Base-by-base conservation (phyloP, 2,888 invertebrate species). In the Trilocha varians region DNA sequence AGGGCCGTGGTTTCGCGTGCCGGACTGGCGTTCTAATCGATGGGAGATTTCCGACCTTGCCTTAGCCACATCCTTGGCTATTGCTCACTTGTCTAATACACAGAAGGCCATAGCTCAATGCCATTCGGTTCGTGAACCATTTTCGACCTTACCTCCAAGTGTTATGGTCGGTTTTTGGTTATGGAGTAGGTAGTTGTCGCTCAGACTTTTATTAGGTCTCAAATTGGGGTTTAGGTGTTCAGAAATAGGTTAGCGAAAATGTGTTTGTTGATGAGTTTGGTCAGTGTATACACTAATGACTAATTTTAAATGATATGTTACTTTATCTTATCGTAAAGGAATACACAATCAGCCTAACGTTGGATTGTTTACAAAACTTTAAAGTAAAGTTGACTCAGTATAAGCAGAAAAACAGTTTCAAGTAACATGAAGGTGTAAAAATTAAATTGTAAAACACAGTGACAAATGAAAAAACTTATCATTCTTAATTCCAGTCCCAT, bases 21-120 rank as follows among this genome's bases (percentile, higher is more conserved):
- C 62, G 47, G 54, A 47, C 53, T 54, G 62, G 58, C 59, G 58
- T 50, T 39, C 40, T 69, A 82, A 83, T 83, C 80, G 84, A 83
- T 83, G 79, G 59, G 72, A 79, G 79, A 83, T 79, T 77, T 75
- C 55, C 70, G 78, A 80, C 85, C 84, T 85, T 84, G 79, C 65
- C 62, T 70, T 57, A 60, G 33, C 34, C 34, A 65, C 65, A 78
- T 78, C 80, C 79, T 79, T 78, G 74, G 65, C 43, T 59, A 65
- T 52, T 59, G 63, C 68, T 71, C 67, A 74, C 71, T 71, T 72
- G 76, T 76, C 77, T 70, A 65, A 73, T 62, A 51, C 43, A 45
- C 43, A 49, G 57, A 69, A 71, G 70, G 67, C 63, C 58, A 52
- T 36, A 43, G 46, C 18, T 34, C 42, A 41, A 41, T 42, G 43